Percentiles rank a stretch among this genome's conserved stretches.
These are phyloP conservation scores for Sarcophaga caerulescens DNA, from an alignment of 2,888 invertebrate genomes.

Conservation along the genomic window DNA sequence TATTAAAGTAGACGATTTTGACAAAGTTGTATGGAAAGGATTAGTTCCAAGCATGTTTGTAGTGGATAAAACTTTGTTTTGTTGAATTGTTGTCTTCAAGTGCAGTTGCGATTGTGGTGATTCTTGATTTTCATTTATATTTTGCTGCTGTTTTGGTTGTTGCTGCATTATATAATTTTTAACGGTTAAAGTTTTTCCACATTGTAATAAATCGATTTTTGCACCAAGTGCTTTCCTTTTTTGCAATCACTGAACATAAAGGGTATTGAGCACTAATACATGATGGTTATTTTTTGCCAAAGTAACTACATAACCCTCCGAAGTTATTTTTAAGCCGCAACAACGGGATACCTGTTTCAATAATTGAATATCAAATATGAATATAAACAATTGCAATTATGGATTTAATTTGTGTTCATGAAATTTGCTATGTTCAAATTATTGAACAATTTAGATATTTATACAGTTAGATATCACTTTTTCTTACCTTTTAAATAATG, in stretches of 20 bases:
- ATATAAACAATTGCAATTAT: not conserved
- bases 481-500: too few relatives aligned
- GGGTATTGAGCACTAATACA: conserved; percentile 96
- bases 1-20: conserved; percentile 39
- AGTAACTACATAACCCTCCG: conserved; percentile 97
- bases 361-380: not conserved
- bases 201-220: conserved; percentile 71
- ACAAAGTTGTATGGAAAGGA: conserved; percentile 45
- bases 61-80: conserved; percentile 57
- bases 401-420: not conserved
- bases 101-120: conserved; percentile 42
- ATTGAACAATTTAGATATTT: too few relatives aligned
- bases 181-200: conserved; percentile 59
- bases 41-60: conserved; percentile 41
- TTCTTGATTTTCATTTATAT: conserved; percentile 54
- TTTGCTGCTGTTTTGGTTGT: conserved; percentile 57
- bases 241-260: conserved; percentile 93
- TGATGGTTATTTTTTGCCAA: conserved; percentile 99
- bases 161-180: conserved; percentile 70
- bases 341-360: conserved; percentile 93
- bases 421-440: too few relatives aligned
- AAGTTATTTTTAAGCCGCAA: conserved; percentile 98
- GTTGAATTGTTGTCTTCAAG: conserved; percentile 44
- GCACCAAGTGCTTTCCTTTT: conserved; percentile 73
- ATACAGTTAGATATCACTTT: too few relatives aligned